Percentiles rank a stretch among this genome's conserved stretches.
phyloP scores from a whole-genome alignment of 2,113 vertebrate genomes.

The Lanius collurio region DNA sequence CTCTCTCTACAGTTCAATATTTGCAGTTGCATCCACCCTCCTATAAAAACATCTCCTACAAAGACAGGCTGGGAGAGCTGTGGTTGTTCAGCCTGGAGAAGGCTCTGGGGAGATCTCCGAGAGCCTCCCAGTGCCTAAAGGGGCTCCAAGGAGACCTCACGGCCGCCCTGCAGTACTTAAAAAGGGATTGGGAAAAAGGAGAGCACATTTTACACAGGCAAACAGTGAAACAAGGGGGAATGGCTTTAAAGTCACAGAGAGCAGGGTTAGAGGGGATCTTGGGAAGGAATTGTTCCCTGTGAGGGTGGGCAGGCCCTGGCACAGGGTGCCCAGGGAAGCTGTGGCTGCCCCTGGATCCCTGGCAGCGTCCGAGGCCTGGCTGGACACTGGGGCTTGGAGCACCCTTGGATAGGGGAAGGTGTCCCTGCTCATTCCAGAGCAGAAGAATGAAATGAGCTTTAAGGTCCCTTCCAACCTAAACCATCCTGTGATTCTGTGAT shows the following conservation, averaged over 20 bases:
- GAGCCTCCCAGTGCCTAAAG: background rate
- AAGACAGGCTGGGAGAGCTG: background rate
- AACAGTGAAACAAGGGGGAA: background rate
- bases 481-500: background rate
- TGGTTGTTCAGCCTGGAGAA: background rate
- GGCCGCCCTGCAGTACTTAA: background rate
- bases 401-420: rapidly evolving
- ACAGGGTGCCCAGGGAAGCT: background rate
- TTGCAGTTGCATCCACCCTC: background rate
- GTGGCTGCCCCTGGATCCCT: background rate
- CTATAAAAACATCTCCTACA: background rate
- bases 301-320: background rate
- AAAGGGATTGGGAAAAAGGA: background rate
- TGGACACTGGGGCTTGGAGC: background rate
- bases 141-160: background rate
- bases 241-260: background rate
- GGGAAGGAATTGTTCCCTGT: rapidly evolving
- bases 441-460: background rate
- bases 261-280: rapidly evolving
- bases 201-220: background rate
- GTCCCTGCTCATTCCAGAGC: background rate
- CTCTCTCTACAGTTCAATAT: background rate
- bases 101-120: background rate
- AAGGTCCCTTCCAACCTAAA: background rate
- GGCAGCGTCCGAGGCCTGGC: background rate